Base-by-base conservation (phyloP, 2,888 invertebrate species). In the Blera fallax region DNA sequence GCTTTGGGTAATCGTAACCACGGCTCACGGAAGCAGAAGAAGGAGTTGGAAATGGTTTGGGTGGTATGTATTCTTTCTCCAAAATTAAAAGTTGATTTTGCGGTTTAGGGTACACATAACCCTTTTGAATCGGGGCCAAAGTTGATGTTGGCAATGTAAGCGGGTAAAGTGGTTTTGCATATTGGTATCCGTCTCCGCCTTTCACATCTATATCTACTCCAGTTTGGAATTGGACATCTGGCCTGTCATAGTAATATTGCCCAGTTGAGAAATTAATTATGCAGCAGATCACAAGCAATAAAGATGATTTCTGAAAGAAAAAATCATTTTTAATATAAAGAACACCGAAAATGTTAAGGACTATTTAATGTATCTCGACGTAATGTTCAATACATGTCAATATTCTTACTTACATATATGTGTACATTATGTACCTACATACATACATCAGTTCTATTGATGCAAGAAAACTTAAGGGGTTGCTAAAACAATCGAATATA, bases 181-280 rank as follows among this genome's bases (percentile, higher is more conserved):
- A 80, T 7, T 40, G n/a, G 5, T 69, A 76, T 4, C 69, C 76
- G 7, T 45, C 52, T 24, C 54, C 54, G 3, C 27, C 10, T 18
- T 52, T 54, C 2, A 27, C 7, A 37, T 52, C 18, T 6, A 21
- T 24, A 16, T 67, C 27, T 10, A 27, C 7, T 6, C 29, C 54
- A 43, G 40, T 43, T 24, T 58, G 14, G 8, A 79, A 62, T n/a
- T 37, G 27, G 1, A 72, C 11, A 4, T 45, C 11, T 18, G 83
- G 77, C 14, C 18, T 37, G n/a, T 83, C 37, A 7, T 78, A 78
- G 3, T 45, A 54, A 62, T 69, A 83, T 8, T 83, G 69, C 27
- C 34, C 83, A 34, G 21, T 11, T 18, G 73, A 62, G 10, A 48
- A 27, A 1, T 34, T 3, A 0, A 73, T 6, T 24, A 79, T 34